Conservation (phyloP, 2,797 vertebrate species). For the Poeciliopsis turneri region DNA sequence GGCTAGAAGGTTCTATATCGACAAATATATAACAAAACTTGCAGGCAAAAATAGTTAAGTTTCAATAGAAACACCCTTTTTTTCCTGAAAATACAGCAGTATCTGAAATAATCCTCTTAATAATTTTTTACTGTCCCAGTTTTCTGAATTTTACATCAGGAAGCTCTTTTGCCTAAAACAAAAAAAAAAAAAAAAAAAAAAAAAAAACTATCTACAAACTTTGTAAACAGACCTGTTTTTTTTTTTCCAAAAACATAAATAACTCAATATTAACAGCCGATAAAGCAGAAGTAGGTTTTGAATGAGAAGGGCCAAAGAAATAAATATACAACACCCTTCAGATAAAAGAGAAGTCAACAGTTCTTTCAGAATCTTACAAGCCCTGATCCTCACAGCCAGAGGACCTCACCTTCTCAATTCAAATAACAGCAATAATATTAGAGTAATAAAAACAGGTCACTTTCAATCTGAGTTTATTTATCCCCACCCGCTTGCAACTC, state of each 20-base stretch:
- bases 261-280: constrained; percentile 99
- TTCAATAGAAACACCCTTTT: constrained; percentile 99
- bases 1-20: constrained; percentile 98
- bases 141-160: constrained; percentile 94
- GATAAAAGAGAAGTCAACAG: constrained; percentile 88
- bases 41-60: constrained; percentile 99
- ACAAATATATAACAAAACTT: constrained; percentile 99
- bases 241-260: constrained; percentile 95
- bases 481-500: constrained; percentile 80
- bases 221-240: constrained; percentile 99
- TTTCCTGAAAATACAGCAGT: constrained; percentile 99
- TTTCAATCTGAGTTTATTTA: constrained; percentile 88
- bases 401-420: constrained; percentile 77
- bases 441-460: constrained; percentile 88
- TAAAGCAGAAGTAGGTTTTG: constrained; percentile 94
- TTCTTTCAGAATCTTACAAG: constrained; percentile 75
- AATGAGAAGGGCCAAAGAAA: constrained; percentile 91
- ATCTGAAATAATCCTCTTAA: constrained; percentile 93
- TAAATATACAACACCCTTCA: constrained; percentile 86
- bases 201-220: constrained; percentile 99
- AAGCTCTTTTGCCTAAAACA: constrained; percentile 98
- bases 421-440: constrained; percentile 74
- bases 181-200: constrained; percentile 96
- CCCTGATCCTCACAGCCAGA: constrained; percentile 84
- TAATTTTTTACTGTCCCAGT: constrained; percentile 74